Percentiles rank a stretch among this genome's conserved stretches.
Evolutionary conservation across 2,888 invertebrate genomes (phyloP).

Genomic region (Tetramorium bicarinatum): DNA sequence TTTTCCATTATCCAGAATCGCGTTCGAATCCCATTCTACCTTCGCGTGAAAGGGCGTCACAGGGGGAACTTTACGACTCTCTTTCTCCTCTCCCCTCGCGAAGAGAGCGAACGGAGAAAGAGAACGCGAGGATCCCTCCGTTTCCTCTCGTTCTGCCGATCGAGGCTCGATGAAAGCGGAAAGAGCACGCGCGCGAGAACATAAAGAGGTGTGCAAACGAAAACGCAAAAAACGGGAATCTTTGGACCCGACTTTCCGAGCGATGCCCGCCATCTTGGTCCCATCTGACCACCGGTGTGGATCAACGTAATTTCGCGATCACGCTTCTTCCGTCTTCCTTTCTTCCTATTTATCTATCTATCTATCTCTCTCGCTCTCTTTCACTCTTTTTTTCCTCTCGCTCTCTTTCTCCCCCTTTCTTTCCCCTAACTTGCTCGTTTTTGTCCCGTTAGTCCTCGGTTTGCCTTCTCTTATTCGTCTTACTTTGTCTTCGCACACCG

Average conservation of each 20-base stretch:
- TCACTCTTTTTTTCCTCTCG: conserved; percentile 28
- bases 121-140: conserved; percentile 10
- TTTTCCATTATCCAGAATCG: conserved; percentile 64
- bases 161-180: conserved; percentile 35
- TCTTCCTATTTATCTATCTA: conserved; percentile 47
- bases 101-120: conserved; percentile 5
- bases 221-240: conserved; percentile 76
- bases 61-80: not conserved
- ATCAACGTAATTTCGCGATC: conserved; percentile 79
- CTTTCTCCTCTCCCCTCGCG: not conserved
- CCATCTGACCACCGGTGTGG: conserved; percentile 83
- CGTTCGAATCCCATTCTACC: conserved; percentile 27
- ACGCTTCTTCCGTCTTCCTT: conserved; percentile 67
- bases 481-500: conserved; percentile 73
- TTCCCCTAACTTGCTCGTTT: conserved; percentile 31
- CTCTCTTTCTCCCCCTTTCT: conserved; percentile 26
- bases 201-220: conserved; percentile 13
- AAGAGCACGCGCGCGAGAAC: conserved; percentile 36
- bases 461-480: conserved; percentile 68
- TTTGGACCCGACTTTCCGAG: conserved; percentile 82
- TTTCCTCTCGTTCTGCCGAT: conserved; percentile 36
- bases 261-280: conserved; percentile 85
- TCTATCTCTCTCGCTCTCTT: conserved; percentile 33
- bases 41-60: not conserved
- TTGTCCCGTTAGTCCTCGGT: conserved; percentile 60